Percentiles rank a stretch among this genome's conserved stretches.
Evolutionary conservation across 92 coral and sea anemone genomes (phyloP).

Genomic region (Porites rus): DNA sequence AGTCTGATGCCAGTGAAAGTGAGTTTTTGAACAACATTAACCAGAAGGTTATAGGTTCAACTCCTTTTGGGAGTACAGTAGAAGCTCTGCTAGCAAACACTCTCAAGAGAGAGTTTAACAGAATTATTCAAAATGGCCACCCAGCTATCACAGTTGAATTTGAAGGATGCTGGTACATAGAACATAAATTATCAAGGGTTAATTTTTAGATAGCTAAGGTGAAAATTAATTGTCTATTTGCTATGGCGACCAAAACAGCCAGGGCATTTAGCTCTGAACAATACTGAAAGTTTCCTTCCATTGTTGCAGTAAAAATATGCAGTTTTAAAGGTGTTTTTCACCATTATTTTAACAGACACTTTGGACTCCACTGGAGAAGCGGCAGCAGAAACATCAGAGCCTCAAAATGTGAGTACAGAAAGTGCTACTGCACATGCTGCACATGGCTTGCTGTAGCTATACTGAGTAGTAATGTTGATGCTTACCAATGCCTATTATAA

Average conservation of each 20-base stretch:
- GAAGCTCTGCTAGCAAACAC: no score
- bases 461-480: no score
- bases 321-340: not conserved
- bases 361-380: constrained; percentile 91
- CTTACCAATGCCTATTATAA: no score
- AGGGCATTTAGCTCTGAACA: not conserved
- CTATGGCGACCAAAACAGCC: no score
- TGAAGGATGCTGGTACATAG: no score
- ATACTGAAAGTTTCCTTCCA: not conserved
- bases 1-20: constrained; percentile 98
- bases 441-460: not conserved
- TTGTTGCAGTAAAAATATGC: not conserved
- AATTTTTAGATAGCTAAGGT: no score
- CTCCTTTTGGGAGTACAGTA: no score
- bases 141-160: no score
- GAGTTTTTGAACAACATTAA: constrained; percentile 16
- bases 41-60: not conserved
- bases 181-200: no score
- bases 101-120: no score
- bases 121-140: no score
- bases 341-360: constrained; percentile 67
- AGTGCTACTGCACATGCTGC: not conserved
- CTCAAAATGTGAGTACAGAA: constrained; percentile 76
- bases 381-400: constrained; percentile 79
- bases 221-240: no score